A percentile compares a stretch with the other conserved stretches of the same genome.
phyloP scores from a whole-genome alignment of 2,113 vertebrate genomes.

The Scatophagus argus region DNA sequence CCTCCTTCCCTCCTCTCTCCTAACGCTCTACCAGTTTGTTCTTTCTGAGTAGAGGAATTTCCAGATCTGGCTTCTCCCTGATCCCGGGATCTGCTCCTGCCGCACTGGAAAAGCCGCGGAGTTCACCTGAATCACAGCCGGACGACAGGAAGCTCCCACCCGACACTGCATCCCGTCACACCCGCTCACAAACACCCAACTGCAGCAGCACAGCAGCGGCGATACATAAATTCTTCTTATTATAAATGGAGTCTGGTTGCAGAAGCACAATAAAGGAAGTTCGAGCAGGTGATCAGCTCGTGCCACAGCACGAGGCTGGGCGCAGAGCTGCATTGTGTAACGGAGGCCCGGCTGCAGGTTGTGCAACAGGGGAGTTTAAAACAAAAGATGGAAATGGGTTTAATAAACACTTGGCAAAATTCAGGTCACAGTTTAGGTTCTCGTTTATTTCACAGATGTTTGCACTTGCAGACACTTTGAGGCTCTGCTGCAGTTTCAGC shows the following conservation, averaged over 20 bases:
- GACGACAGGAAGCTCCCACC: not conserved
- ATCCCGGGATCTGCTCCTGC: not conserved
- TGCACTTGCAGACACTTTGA: not conserved
- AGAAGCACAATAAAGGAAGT: not conserved
- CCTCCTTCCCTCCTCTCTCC: constrained; percentile 14
- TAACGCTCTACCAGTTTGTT: constrained; percentile 44
- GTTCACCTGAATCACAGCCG: not conserved
- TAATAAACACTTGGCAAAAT: too few species aligned
- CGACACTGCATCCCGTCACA: too few species aligned
- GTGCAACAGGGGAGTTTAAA: constrained; percentile 16
- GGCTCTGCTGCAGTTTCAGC: too few species aligned
- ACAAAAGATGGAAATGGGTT: not conserved
- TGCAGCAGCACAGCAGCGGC: too few species aligned
- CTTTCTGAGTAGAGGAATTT: constrained; percentile 65
- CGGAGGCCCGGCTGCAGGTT: not conserved
- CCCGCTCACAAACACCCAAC: not conserved
- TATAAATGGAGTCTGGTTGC: not conserved
- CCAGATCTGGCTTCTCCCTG: constrained; percentile 32
- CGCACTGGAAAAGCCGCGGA: not conserved
- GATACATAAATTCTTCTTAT: not conserved
- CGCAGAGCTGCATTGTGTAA: too few species aligned
- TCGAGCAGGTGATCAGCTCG: constrained; percentile 36
- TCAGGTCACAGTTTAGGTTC: too few species aligned
- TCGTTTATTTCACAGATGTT: too few species aligned
- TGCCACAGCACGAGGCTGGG: constrained; percentile 26